phyloP scores from a whole-genome alignment of 2,888 invertebrate genomes.

The Leucophenga maculata region DNA sequence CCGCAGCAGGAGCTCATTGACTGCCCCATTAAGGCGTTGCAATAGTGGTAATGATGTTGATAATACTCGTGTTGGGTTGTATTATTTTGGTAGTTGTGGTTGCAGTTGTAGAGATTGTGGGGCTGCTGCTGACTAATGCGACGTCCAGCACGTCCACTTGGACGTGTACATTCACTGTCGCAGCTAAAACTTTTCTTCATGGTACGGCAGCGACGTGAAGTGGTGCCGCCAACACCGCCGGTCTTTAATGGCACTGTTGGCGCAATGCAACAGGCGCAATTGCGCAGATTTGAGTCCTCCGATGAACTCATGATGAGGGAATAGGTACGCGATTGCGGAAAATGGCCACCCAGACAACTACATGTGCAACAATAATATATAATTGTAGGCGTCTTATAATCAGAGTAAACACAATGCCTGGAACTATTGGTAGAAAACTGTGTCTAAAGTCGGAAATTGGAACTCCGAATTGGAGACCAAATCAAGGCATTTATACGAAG shows the following conservation, averaged over 20 bases:
- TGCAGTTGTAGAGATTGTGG: no score
- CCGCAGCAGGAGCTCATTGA: constrained; percentile 10
- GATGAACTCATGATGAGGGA: constrained; percentile 73
- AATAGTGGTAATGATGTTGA: no score
- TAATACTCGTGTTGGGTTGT: no score
- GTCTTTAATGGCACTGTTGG: not conserved
- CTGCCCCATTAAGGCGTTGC: not conserved
- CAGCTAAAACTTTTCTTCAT: constrained; percentile 71
- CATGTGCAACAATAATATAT: not conserved
- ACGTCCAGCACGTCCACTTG: no score
- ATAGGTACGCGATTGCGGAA: constrained; percentile 73
- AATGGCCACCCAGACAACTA: constrained; percentile 71
- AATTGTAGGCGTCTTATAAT: not conserved
- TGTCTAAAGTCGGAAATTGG: no score
- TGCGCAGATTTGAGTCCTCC: constrained; percentile 70
- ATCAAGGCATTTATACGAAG: no score
- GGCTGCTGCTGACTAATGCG: no score
- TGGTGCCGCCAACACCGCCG: not conserved
- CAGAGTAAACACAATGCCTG: no score
- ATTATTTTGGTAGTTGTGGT: no score
- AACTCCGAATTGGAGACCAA: no score
- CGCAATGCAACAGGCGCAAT: constrained; percentile 55
- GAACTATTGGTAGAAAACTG: no score
- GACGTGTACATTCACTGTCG: constrained; percentile 61
- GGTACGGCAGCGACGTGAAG: constrained; percentile 45